Base-by-base conservation (phyloP, 2,113 vertebrate genomes). In the Aptenodytes patagonicus region DNA sequence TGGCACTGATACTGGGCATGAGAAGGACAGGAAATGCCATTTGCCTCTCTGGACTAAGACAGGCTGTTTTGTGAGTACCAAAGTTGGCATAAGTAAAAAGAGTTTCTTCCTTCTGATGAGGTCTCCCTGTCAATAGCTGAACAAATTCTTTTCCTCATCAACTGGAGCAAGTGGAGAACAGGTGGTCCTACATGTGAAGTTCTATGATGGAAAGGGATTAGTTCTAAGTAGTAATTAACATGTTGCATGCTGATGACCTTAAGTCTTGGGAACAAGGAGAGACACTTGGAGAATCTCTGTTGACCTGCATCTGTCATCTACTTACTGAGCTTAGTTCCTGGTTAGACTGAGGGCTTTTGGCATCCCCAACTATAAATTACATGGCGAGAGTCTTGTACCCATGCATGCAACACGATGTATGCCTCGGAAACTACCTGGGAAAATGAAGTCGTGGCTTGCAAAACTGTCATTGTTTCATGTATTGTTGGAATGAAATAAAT, bases 381-480 rank as follows among this genome's bases (percentile, higher is more conserved):
- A 26, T 25, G 22, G 25, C 21, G 75, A 78, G 40, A 61, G 26
- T 34, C 42, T 69, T 55, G 47, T 46, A 34, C 17, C 7, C 0
- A 2, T 21, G 42, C 14, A 19, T 46, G 54, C 19, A 64, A 29
- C 19, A 46, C 0, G 0, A 32, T 29, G 13, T 5, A 20, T 20
- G 25, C 17, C 32, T 68, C 42, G 85, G 47, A 89, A 92, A 83
- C 32, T 46, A 42, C 24, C 28, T 10, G 14, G 28, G 62, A 81
- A 93, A 91, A 89, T 5, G 57, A 87, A 89, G 36, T 1, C 57
- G 40, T 51, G 22, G 36, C 46, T 87, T 87, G 42, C 10, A 87
- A 94, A 70, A 25, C 17, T 62, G 69, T 20, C 77, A 40, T 15
- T 49, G 19, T 75, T 89, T 78, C 34, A 49, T 3, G 31, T 44